These are phyloP conservation scores for Saturnia japonica DNA, from an alignment of 2,888 invertebrate species.

Conservation along the genomic window DNA sequence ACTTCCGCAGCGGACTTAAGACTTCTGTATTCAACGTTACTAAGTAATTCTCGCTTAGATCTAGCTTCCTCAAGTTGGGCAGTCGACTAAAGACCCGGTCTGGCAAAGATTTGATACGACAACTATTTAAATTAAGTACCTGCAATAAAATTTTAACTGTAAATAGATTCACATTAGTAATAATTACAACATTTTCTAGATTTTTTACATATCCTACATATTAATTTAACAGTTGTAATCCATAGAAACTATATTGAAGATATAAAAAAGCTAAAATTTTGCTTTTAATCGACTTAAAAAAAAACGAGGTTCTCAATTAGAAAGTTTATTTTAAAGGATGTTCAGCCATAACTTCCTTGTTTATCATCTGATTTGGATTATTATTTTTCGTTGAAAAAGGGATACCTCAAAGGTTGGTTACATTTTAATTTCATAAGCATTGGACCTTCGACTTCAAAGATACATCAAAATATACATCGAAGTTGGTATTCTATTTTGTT, in stretches of 20 bases:
- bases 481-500: too few species aligned
- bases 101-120: conserved; percentile 81
- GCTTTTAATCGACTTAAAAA: too few species aligned
- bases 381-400: too few species aligned
- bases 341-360: too few species aligned
- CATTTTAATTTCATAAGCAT: too few species aligned
- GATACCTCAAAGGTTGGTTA: too few species aligned
- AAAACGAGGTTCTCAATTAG: too few species aligned
- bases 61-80: conserved; percentile 80
- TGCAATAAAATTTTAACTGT: conserved; percentile 48
- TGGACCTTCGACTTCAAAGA: too few species aligned
- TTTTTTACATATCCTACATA: background rate
- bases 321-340: too few species aligned
- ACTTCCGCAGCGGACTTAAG: conserved; percentile 69
- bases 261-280: too few species aligned
- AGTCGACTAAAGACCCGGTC: conserved; percentile 76
- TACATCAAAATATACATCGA: too few species aligned
- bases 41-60: conserved; percentile 84
- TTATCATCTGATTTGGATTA: too few species aligned
- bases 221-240: background rate
- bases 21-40: conserved; percentile 74
- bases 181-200: background rate
- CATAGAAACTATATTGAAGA: background rate
- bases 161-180: background rate
- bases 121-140: conserved; percentile 82